Evolutionary conservation across 2,113 vertebrate species (phyloP), one percentile per base, ranked within the genome.

Genomic region (Oceanites oceanicus): DNA sequence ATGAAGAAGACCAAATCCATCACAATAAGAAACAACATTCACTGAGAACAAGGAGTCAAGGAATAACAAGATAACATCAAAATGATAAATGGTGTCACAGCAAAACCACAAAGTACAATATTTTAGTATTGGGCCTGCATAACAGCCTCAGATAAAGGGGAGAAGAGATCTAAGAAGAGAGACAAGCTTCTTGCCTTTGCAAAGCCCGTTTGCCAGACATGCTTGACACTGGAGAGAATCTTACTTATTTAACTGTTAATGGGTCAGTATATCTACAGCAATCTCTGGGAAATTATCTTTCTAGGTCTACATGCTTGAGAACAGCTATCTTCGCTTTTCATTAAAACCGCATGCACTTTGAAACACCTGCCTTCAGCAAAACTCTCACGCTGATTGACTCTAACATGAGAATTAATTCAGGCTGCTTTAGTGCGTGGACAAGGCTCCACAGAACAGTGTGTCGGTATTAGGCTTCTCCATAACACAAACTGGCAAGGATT

Each of bases 401-500:
- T 79, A 97, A 97, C 92, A 91, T 70, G 71, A 95, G 95, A 97
- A 97, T 97, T 97, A 97, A 97, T 97, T 97, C 96, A 86, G 95
- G 89, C 86, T 94, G 94, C 84, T 91, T 70, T 56, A 94, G 73
- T 7, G 74, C 2, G 8, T 63, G 89, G 94, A 93, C 62, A 79
- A 92, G 77, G 74, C 91, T 92, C 73, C 62, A 36, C 81, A 76
- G 89, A 95, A 40, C 50, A 90, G 73, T 3, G 6, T 68, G 84
- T 81, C 6, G n/a, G 97, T 62, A 47, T 95, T 89, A 92, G 92
- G 80, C 58, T 95, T 87, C 90, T 85, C 92, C 91, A 73, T 95
- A 97, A 97, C 88, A 89, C 29, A 7, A 90, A 91, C 76, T 90
- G 84, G 95, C 96, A 97, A 94, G 71, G 62, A 94, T 92, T 95